Base-by-base conservation (phyloP, 1,140 invertebrate species). In the Cyphomyrmex costatus region DNA sequence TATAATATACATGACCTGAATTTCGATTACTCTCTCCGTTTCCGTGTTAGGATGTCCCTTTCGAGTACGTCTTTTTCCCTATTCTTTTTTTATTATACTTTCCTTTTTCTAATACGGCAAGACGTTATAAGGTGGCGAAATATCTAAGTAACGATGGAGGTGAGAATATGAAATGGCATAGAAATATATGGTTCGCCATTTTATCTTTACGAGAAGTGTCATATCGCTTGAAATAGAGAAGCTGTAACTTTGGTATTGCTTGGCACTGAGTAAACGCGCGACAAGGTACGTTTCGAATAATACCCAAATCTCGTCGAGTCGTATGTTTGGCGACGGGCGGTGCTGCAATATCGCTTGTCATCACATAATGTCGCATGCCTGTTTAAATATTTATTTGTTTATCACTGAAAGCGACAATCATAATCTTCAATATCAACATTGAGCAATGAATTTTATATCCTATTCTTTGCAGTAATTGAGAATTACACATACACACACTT, bases 1-100 rank as follows among this genome's bases (percentile, higher is more conserved):
- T 58, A 65, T 70, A 61, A 83, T 63, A 27, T 63, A 27, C 76
- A 51, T 61, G 87, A 85, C 79, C 87, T 88, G 87, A 71, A 85
- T 88, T 65, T 86, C 68, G 70, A 68, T 71, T 70, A 80, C 56
- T 70, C 8, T 3, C 33, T 70, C 36, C 74, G 16, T 60, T 82
- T 71, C 24, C 42, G 27, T 5, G 51, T 71, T 21, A 58, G 24
- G 24, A 10, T 68, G 24, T 24, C 10, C 46, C 42, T 21, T 21
- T 58, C 30, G 30, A 24, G 8, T 5, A 60, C 0, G 19, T 7
- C n/a, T 58, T 33, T 58, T 58, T 21, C 4, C 33, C 33, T 73
- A 12, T 46, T 8, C 19, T 16, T 46, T 27, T 42, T 42, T 42
- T 42, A n/a, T n/a, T n/a, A n/a, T n/a, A 42, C 21, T 30, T 16